Conservation (phyloP, 1,140 invertebrate species). For the Nautilus pompilius region DNA sequence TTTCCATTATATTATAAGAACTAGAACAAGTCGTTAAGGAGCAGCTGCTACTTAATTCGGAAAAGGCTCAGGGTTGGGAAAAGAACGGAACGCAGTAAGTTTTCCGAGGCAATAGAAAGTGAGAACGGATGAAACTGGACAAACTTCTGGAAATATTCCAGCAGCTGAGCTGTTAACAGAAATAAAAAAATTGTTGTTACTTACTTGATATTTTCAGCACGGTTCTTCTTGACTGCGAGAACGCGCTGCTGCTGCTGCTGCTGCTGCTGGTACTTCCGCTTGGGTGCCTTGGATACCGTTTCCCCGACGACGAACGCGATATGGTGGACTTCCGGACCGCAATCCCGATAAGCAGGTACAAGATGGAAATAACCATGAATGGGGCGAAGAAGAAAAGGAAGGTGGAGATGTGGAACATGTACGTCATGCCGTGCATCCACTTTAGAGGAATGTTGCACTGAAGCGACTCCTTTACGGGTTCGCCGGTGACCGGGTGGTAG, state of each 20-base stretch:
- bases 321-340: slow-evolving; percentile 30
- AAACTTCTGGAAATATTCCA: no score
- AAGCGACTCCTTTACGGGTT: slow-evolving; percentile 37
- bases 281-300: slow-evolving; percentile 16
- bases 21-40: no score
- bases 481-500: slow-evolving; percentile 18
- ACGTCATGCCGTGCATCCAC: slow-evolving; percentile 35
- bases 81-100: no score
- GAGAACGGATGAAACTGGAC: no score
- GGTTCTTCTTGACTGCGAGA: slow-evolving; percentile 33
- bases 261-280: slow-evolving; percentile 5
- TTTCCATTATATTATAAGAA: no score
- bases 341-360: slow-evolving; percentile 54
- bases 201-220: slow-evolving; percentile 50
- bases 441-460: slow-evolving; percentile 46
- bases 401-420: slow-evolving; percentile 51
- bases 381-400: slow-evolving; percentile 56
- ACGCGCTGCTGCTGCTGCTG: slow-evolving; percentile 10
- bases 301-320: slow-evolving; percentile 12
- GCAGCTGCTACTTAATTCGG: no score
- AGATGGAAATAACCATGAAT: slow-evolving; percentile 51
- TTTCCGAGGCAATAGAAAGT: no score
- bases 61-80: no score
- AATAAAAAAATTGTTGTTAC: slow-evolving; percentile 23
- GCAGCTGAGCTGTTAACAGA: no score